Conservation (phyloP, 2,888 invertebrate genomes). For the Arge pagana region DNA sequence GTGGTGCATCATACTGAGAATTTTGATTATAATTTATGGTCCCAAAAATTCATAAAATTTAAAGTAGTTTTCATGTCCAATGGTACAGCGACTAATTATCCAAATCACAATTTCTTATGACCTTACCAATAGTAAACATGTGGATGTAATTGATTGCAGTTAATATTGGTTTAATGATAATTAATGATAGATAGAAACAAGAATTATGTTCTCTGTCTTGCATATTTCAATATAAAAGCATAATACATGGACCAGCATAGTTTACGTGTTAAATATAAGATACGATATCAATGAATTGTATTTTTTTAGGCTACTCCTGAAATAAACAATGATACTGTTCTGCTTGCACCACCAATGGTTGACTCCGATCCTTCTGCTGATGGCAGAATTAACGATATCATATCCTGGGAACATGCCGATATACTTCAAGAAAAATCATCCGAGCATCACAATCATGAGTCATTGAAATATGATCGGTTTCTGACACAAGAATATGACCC, state of each 20-base stretch:
- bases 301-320: not conserved
- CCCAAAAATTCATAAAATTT: slow-evolving; percentile 1
- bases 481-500: no score
- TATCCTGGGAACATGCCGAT: not conserved
- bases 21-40: slow-evolving; percentile 8
- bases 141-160: no score
- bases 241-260: no score
- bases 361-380: not conserved
- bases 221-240: no score
- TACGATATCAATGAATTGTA: no score
- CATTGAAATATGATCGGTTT: no score
- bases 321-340: not conserved
- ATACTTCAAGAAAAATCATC: not conserved
- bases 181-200: no score
- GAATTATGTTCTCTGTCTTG: no score
- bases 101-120: no score
- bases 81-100: not conserved
- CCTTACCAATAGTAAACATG: no score
- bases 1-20: not conserved
- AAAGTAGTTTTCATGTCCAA: not conserved
- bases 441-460: not conserved
- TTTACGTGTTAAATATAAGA: no score
- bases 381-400: not conserved
- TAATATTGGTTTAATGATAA: no score
- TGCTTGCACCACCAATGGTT: not conserved